A percentile compares a stretch with the other conserved stretches of the same genome.
Evolutionary conservation across 2,797 vertebrate genomes (phyloP).

Genomic region (Enteromius treurensis): DNA sequence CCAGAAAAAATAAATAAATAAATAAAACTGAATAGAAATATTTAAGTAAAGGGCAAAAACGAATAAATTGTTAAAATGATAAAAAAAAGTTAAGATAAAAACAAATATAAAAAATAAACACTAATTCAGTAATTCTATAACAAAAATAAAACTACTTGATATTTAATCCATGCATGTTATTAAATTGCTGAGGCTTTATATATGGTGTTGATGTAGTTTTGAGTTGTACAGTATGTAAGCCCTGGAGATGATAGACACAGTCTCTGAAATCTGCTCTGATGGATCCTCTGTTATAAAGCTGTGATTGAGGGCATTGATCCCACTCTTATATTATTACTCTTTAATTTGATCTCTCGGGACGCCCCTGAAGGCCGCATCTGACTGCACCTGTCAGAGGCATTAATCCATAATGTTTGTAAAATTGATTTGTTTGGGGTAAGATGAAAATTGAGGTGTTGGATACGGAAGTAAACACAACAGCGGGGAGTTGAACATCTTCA

Average conservation of each 20-base stretch:
- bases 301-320: constrained; percentile 60
- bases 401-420: constrained; percentile 53
- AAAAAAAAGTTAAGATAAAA: not conserved
- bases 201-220: not conserved
- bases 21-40: too few relatives aligned
- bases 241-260: constrained; percentile 17
- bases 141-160: not conserved
- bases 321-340: constrained; percentile 52
- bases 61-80: not conserved
- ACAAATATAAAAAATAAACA: not conserved
- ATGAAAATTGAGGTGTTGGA: constrained; percentile 42
- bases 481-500: constrained; percentile 8
- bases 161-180: not conserved
- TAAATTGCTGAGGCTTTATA: not conserved
- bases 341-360: constrained; percentile 51
- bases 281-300: constrained; percentile 50
- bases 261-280: constrained; percentile 45
- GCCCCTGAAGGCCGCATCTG: constrained; percentile 15
- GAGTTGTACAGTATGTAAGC: not conserved
- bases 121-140: not conserved
- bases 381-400: constrained; percentile 48
- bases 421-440: constrained; percentile 44
- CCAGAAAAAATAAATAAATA: too few relatives aligned
- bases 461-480: constrained; percentile 39
- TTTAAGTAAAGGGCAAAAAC: too few relatives aligned